Conservation (phyloP, 2,888 invertebrate species). For the Holacanthella duospinosa region DNA sequence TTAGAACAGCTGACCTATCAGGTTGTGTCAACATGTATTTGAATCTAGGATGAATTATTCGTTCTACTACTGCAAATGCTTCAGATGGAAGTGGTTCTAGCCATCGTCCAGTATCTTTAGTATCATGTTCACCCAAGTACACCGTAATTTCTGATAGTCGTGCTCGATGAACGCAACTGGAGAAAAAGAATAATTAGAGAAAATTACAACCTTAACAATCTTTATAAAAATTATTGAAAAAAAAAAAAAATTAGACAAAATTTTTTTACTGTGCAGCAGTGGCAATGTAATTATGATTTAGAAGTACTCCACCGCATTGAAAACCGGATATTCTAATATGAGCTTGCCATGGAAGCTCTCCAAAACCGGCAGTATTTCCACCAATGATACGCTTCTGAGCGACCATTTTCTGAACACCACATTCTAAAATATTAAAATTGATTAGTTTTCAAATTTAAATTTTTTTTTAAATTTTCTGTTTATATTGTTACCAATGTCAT, state of each 20-base stretch:
- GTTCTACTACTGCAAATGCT: constrained; percentile 57
- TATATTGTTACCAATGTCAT: constrained; percentile 28
- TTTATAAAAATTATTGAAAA: background rate
- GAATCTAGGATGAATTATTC: constrained; percentile 68
- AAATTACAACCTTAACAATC: too few species aligned
- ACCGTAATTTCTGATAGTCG: constrained; percentile 61
- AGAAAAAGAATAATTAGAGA: background rate
- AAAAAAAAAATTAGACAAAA: background rate
- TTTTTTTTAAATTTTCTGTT: background rate
- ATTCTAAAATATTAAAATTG: constrained; percentile 42
- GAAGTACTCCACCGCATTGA: constrained; percentile 71
- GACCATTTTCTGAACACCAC: constrained; percentile 54
- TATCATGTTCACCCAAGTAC: constrained; percentile 70
- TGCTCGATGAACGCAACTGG: constrained; percentile 52
- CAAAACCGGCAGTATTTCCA: constrained; percentile 60
- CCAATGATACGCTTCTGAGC: constrained; percentile 67
- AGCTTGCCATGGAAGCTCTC: constrained; percentile 67
- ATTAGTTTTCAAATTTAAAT: background rate
- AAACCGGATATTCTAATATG: constrained; percentile 71
- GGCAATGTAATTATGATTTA: constrained; percentile 61
- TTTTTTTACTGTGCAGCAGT: constrained; percentile 10
- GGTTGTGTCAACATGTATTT: constrained; percentile 72
- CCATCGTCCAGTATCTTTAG: constrained; percentile 55
- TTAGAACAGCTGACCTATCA: constrained; percentile 50
- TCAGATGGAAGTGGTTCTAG: constrained; percentile 55